Base-by-base conservation (phyloP, 2,113 vertebrate species). In the Ancistrus triradiatus region DNA sequence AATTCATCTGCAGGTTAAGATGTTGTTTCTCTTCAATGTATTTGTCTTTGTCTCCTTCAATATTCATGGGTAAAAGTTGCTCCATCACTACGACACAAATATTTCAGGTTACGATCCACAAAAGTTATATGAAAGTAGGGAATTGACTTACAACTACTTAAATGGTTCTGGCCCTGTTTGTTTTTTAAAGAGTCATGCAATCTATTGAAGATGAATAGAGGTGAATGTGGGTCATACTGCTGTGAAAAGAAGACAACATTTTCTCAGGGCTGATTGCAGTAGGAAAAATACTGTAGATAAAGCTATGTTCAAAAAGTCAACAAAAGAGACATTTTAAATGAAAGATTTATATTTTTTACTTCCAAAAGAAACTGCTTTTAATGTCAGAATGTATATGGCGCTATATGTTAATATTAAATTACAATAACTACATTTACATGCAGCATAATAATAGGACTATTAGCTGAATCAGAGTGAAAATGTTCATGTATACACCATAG, bases 311-410 rank as follows among this genome's bases (percentile, higher is more conserved):
- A 64, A 21, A 62, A 31, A 61, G 43, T 15, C 40, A 66, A 43
- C 48, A 33, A 28, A 64, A 31, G 50, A 27, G 35, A 65, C 17
- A 43, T 25, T 51, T 25, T n/a, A n/a, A n/a, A n/a, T n/a, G n/a
- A n/a, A n/a, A n/a, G 58, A 75, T 77, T 71, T 55, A 76, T 69
- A 74, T 43, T 47, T 24, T 27, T 57, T 18, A 31, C 50, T 55
- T 57, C 52, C 22, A 51, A 13, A 56, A 15, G 35, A 25, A 56
- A 17, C 11, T 49, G 9, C 24, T n/a, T n/a, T n/a, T n/a, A n/a
- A n/a, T n/a, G n/a, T n/a, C n/a, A n/a, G n/a, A n/a, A n/a, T n/a
- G n/a, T n/a, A n/a, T n/a, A n/a, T n/a, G n/a, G n/a, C n/a, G n/a
- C n/a, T n/a, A n/a, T n/a, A n/a, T n/a, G n/a, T n/a, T n/a, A n/a